phyloP scores from a whole-genome alignment of 2,113 vertebrate species.

The Nothocercus julius region DNA sequence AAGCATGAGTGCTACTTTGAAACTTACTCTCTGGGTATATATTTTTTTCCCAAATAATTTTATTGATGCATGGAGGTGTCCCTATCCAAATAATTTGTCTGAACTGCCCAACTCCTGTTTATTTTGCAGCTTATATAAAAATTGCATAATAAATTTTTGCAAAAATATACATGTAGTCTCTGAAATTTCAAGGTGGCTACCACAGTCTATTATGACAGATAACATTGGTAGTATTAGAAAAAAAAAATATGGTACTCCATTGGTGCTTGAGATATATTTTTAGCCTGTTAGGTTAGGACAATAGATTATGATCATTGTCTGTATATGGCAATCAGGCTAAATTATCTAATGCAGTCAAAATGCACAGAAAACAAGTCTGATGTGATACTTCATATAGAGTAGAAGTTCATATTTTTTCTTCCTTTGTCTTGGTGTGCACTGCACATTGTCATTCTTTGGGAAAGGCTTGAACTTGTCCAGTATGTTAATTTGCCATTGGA shows the following conservation, averaged over 20 bases:
- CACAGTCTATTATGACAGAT: background rate
- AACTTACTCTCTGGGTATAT: background rate
- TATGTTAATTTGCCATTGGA: background rate
- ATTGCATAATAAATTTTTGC: too few relatives aligned
- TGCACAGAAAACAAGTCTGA: background rate
- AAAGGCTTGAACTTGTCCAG: fast-evolving
- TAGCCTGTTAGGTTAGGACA: background rate
- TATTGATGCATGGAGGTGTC: background rate
- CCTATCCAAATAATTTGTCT: background rate
- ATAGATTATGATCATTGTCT: background rate
- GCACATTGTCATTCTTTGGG: background rate
- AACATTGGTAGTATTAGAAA: background rate
- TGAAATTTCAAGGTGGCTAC: background rate
- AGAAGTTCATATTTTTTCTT: fast-evolving
- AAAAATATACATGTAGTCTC: background rate
- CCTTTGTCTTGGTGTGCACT: fast-evolving
- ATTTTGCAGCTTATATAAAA: background rate
- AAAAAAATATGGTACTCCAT: background rate
- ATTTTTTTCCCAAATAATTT: background rate
- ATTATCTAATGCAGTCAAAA: background rate
- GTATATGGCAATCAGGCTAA: background rate
- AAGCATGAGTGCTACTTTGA: background rate
- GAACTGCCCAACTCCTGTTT: background rate
- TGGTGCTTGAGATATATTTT: background rate
- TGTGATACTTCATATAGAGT: background rate